A percentile compares a stretch with the other conserved stretches of the same genome.
phyloP scores from a whole-genome alignment of 2,888 invertebrate species.

The Calameuta idolon region DNA sequence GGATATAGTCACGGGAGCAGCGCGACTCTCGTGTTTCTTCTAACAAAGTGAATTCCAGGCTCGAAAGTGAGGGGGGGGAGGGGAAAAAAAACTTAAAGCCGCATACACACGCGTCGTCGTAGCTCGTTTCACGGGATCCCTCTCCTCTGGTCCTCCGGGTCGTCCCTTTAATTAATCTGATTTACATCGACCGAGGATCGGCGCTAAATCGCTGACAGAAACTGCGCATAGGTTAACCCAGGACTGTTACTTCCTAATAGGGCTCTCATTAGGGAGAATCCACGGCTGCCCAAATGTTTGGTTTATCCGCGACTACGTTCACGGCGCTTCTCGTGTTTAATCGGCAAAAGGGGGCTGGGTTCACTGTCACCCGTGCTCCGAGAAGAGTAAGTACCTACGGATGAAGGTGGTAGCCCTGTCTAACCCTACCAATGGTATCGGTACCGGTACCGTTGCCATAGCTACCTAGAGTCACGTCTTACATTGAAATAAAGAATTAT shows the following conservation, averaged over 20 bases:
- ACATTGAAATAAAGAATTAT: too few species aligned
- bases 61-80: not conserved
- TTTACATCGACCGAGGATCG: conserved; percentile 55
- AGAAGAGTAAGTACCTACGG: too few species aligned
- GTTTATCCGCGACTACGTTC: conserved; percentile 10
- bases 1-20: not conserved
- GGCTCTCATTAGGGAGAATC: conserved; percentile 61
- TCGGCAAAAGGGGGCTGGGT: not conserved
- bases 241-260: conserved; percentile 60
- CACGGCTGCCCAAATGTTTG: conserved; percentile 40
- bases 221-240: conserved; percentile 38
- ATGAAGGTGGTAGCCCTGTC: too few species aligned
- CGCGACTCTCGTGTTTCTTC: conserved; percentile 7
- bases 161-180: conserved; percentile 59
- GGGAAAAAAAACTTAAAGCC: conserved; percentile 10
- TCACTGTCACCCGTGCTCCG: too few species aligned
- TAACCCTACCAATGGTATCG: too few species aligned
- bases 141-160: not conserved
- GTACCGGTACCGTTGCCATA: too few species aligned
- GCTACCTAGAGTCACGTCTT: too few species aligned
- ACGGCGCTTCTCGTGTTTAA: conserved; percentile 2
- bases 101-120: conserved; percentile 2
- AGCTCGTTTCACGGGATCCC: not conserved
- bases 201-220: conserved; percentile 44
- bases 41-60: conserved; percentile 40